Evolutionary conservation across 2,888 invertebrate genomes (phyloP).

Genomic region (Pinctada fucata): DNA sequence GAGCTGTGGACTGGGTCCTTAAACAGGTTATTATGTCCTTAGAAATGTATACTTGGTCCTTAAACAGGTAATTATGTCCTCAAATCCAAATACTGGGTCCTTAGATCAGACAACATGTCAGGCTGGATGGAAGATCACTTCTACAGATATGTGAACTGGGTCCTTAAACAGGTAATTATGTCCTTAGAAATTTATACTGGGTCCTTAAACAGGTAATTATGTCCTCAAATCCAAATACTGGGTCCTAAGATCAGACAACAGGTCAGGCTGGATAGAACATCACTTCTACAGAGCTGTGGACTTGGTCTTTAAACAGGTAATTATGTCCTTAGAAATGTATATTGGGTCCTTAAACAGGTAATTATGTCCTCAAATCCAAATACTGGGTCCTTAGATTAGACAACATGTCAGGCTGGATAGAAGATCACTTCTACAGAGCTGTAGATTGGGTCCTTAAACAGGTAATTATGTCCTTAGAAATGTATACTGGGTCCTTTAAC

Average conservation of each 20-base stretch:
- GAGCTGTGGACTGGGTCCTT: constrained; percentile 82
- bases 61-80: too few species aligned
- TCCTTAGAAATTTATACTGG: constrained; percentile 83
- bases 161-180: constrained; percentile 81
- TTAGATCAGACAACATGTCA: constrained; percentile 79
- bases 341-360: constrained; percentile 42
- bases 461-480: constrained; percentile 77
- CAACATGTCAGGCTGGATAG: constrained; percentile 81
- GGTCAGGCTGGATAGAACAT: constrained; percentile 82
- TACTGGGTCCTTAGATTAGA: constrained; percentile 40
- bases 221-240: too few species aligned
- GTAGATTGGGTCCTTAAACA: constrained; percentile 82
- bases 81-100: too few species aligned
- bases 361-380: constrained; percentile 79
- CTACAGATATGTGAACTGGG: constrained; percentile 82
- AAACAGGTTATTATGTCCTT: too few species aligned
- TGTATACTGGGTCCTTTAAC: constrained; percentile 82
- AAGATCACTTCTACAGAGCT: constrained; percentile 83
- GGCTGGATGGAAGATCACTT: constrained; percentile 84
- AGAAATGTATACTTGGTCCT: too few species aligned
- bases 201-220: constrained; percentile 78
- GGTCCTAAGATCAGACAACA: constrained; percentile 60
- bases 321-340: not conserved
- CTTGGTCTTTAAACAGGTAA: constrained; percentile 81
- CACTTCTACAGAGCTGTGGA: constrained; percentile 83